Conservation (phyloP, 2,113 vertebrate genomes). For the Pangasianodon hypophthalmus region DNA sequence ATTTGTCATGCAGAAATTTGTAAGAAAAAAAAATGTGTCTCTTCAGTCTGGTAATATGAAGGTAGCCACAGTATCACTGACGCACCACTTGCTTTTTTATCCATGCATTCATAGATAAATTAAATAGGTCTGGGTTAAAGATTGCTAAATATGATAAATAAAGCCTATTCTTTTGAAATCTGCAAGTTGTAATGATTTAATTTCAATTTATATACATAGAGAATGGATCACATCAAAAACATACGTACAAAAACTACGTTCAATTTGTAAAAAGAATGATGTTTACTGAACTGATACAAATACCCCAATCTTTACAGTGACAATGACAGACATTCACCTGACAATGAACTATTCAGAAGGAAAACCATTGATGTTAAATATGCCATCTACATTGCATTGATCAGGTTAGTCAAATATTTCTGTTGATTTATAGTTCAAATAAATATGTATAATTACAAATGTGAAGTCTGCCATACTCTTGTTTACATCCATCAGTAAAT, state of each 20-base stretch:
- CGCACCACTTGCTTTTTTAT: neutral
- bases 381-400: slow-evolving; percentile 67
- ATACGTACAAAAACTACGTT: neutral
- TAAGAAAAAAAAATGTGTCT: neutral
- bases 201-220: neutral
- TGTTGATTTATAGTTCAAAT: neutral
- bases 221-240: neutral
- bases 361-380: slow-evolving; percentile 69
- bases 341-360: slow-evolving; percentile 48
- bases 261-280: neutral
- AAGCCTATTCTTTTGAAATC: neutral
- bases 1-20: neutral
- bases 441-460: neutral
- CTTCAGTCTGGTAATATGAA: neutral
- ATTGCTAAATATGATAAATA: neutral
- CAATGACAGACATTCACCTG: slow-evolving; percentile 50
- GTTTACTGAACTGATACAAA: slow-evolving; percentile 1
- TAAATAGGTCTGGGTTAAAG: neutral
- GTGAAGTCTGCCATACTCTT: neutral
- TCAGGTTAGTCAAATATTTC: slow-evolving; percentile 63
- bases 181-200: neutral
- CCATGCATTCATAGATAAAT: neutral
- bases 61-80: neutral
- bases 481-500: neutral
- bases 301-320: slow-evolving; percentile 60